A percentile compares a stretch with the other conserved stretches of the same genome.
These are phyloP conservation scores for Oxygymnocypris stewartii DNA, from an alignment of 2,113 vertebrate genomes.

Conservation along the genomic window DNA sequence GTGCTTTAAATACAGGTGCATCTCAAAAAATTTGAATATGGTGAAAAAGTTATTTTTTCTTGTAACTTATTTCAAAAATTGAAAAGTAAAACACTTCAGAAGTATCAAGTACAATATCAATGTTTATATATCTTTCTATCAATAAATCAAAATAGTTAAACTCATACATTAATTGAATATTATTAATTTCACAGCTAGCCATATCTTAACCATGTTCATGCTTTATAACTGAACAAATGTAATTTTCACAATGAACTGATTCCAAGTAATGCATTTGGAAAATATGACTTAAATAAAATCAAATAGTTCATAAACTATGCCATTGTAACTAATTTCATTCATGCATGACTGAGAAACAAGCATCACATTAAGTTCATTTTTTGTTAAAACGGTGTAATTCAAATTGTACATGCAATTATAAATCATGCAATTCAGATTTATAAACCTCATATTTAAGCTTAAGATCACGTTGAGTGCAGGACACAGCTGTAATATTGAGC, in stretches of 20 bases:
- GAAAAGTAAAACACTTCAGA: too few relatives aligned
- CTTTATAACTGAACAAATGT: neutral
- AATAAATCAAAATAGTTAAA: neutral
- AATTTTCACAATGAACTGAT: neutral
- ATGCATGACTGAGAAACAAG: neutral
- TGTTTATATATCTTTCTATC: neutral
- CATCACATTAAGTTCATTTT: neutral
- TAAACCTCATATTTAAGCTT: neutral
- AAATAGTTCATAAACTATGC: neutral
- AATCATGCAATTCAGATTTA: neutral
- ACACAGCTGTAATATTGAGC: neutral
- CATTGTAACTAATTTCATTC: neutral
- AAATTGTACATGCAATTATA: neutral
- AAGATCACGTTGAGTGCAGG: neutral
- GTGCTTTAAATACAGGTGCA: neutral
- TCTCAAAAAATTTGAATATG: too few relatives aligned
- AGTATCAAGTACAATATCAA: too few relatives aligned
- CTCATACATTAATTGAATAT: neutral
- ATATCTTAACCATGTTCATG: neutral
- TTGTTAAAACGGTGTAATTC: neutral
- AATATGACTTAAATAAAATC: neutral
- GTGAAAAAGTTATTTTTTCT: too few relatives aligned
- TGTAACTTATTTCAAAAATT: too few relatives aligned
- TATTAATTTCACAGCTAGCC: neutral
- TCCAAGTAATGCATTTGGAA: neutral